Conservation (phyloP, 2,888 invertebrate species). For the Hyles lineata region DNA sequence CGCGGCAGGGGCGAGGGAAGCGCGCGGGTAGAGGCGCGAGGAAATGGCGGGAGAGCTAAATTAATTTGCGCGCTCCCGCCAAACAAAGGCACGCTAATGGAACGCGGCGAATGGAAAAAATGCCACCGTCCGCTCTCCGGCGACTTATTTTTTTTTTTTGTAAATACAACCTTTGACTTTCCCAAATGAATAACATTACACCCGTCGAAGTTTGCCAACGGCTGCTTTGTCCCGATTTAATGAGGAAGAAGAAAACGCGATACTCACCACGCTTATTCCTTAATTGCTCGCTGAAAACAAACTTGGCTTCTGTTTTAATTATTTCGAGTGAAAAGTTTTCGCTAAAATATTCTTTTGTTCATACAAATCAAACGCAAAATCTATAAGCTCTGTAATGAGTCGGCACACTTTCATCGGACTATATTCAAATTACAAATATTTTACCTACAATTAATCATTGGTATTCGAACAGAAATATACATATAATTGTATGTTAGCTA, state of each 20-base stretch:
- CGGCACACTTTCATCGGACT: not conserved
- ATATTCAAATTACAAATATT: not conserved
- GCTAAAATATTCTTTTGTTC: conserved; percentile 52
- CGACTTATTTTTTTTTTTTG: conserved; percentile 80
- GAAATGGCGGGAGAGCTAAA: conserved; percentile 85
- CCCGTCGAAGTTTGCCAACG: conserved; percentile 74
- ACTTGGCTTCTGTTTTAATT: conserved; percentile 68
- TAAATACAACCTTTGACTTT: conserved; percentile 84
- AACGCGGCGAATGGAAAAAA: conserved; percentile 85
- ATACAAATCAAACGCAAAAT: conserved; percentile 26
- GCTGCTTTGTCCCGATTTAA: conserved; percentile 78
- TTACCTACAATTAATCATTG: too few species aligned
- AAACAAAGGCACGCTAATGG: conserved; percentile 86
- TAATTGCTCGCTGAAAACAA: conserved; percentile 74
- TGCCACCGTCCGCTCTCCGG: conserved; percentile 84
- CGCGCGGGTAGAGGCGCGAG: conserved; percentile 68
- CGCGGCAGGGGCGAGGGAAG: conserved; percentile 68
- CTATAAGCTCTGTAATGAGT: not conserved
- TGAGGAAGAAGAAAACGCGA: conserved; percentile 73
- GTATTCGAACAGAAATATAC: too few species aligned
- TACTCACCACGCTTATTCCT: conserved; percentile 62
- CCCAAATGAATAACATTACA: conserved; percentile 84
- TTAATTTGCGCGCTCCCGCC: conserved; percentile 85
- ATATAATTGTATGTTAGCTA: too few species aligned
- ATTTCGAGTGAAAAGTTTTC: conserved; percentile 63